Base-by-base conservation (phyloP, 1,140 invertebrate genomes). In the Epicauta chinensis region DNA sequence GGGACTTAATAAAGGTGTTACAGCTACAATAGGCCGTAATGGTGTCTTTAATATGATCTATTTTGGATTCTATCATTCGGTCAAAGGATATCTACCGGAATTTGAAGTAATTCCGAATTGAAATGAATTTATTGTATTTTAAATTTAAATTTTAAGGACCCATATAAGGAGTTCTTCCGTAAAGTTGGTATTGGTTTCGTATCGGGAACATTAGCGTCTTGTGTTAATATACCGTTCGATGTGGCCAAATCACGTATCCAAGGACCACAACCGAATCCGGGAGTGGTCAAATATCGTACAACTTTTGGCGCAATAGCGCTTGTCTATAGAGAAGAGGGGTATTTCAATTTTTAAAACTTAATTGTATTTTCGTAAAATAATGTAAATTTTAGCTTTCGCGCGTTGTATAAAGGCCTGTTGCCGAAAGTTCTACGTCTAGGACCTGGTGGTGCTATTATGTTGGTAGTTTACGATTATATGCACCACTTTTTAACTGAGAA, bases 161-260 rank as follows among this genome's bases (percentile, higher is more conserved):
- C 74, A 0, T 58, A 76, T 0, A 55, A 77, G 51, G 87, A 89
- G 64, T 83, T 91, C 56, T 59, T 79, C 5, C 72, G 82, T 14
- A 84, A 87, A 70, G 77, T 93, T 2, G 68, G 76, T 4, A 84
- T 95, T 51, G 92, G 92, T 38, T 92, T 97, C 64, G 73, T 77
- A 14, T 88, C 91, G 14, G 92, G 92, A 7, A 86, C 84, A 0
- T 63, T 94, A 12, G 89, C 84, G 14, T 94, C 90, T 1, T 82
- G 83, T 64, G 73, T 91, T 15, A 97, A 97, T 69, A 96, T 96
- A 75, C 93, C 93, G 16, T 96, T 95, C 73, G 93, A 97, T 71
- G 93, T 97, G 3, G 93, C 91, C 6, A 97, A 97, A 73, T 93
- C 90, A 64, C 76, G 93, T 50, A 96, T 97, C 58, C 93, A 96